Conservation (phyloP, 2,888 invertebrate genomes). For the Chaitophorus viminalis region DNA sequence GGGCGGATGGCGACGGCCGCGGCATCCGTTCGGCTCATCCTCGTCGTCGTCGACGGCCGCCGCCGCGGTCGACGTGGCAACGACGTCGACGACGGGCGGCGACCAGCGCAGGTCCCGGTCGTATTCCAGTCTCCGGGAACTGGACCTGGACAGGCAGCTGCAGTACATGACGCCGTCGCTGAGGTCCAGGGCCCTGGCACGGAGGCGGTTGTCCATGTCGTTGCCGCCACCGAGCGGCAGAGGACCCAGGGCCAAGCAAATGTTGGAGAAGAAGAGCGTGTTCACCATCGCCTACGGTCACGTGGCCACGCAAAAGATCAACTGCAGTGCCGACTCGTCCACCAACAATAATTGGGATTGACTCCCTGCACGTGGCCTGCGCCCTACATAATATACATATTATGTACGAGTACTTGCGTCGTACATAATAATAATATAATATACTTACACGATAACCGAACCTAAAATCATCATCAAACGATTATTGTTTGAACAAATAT, state of each 20-base stretch:
- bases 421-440: no score
- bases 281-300: constrained; percentile 94
- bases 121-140: constrained; percentile 54
- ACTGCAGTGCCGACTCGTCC: constrained; percentile 62
- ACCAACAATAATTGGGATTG: constrained; percentile 52
- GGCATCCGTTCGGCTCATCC: not conserved
- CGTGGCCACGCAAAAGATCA: constrained; percentile 77
- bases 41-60: constrained; percentile 11
- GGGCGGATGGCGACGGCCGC: not conserved
- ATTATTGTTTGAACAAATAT: no score
- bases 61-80: not conserved
- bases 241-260: constrained; percentile 65
- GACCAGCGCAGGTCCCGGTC: constrained; percentile 55
- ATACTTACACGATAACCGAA: no score
- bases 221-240: constrained; percentile 24
- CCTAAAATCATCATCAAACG: no score
- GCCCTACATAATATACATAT: no score
- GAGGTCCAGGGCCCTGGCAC: constrained; percentile 46
- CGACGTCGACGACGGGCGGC: not conserved
- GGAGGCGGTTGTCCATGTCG: constrained; percentile 30
- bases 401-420: no score
- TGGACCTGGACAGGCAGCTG: constrained; percentile 52
- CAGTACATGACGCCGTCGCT: constrained; percentile 60
- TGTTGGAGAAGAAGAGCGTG: constrained; percentile 86
- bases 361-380: no score